Conservation (phyloP, 2,113 vertebrate species). For the Kryptolebias marmoratus region DNA sequence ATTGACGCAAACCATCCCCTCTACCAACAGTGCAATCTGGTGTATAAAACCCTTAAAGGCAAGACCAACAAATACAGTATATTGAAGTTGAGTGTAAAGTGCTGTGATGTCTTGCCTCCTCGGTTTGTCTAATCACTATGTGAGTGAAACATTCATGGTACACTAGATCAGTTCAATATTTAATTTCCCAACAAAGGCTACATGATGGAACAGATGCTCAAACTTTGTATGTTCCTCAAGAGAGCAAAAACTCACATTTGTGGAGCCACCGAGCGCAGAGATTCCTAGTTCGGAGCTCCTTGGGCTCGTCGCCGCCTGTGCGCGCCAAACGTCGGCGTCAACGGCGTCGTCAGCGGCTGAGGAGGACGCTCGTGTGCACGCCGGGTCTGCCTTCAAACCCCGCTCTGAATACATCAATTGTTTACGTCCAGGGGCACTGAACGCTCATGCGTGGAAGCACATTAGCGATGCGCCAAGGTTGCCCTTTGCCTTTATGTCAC, state of each 20-base stretch:
- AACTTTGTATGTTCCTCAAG: slow-evolving; percentile 77
- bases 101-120: slow-evolving; percentile 65
- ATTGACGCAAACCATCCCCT: slow-evolving; percentile 55
- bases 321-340: slow-evolving; percentile 44
- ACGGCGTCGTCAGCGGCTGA: neutral
- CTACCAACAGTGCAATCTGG: slow-evolving; percentile 45
- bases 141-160: slow-evolving; percentile 81
- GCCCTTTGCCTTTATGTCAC: slow-evolving; percentile 77
- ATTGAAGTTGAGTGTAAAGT: slow-evolving; percentile 65
- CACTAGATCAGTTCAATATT: slow-evolving; percentile 81
- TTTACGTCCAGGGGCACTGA: slow-evolving; percentile 74
- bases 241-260: slow-evolving; percentile 73
- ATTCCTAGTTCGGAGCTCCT: slow-evolving; percentile 49
- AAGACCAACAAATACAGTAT: slow-evolving; percentile 57
- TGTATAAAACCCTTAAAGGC: slow-evolving; percentile 58
- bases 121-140: slow-evolving; percentile 76
- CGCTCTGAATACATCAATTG: slow-evolving; percentile 66
- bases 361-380: slow-evolving; percentile 41
- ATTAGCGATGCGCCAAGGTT: slow-evolving; percentile 69
- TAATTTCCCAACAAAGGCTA: slow-evolving; percentile 81
- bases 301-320: slow-evolving; percentile 59
- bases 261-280: slow-evolving; percentile 48
- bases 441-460: slow-evolving; percentile 61
- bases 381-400: slow-evolving; percentile 56
- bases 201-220: slow-evolving; percentile 80